Base-by-base conservation (phyloP, 2,888 invertebrate species). In the Scaptomyza tumidula region DNA sequence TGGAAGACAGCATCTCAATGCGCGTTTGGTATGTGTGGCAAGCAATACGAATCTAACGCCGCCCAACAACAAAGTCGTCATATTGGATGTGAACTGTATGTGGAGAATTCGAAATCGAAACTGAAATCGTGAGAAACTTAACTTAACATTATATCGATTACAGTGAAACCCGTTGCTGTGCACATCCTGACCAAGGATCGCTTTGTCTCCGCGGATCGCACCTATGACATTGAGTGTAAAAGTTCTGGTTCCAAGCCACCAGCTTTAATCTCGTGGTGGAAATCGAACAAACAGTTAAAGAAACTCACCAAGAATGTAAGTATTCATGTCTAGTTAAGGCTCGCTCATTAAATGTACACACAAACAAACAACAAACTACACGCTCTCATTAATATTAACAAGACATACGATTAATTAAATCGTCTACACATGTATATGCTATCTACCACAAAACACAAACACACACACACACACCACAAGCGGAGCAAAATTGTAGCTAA, bases 211-310 rank as follows among this genome's bases (percentile, higher is more conserved):
- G 97, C 97, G 0, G 97, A 97, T 89, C 96, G 96, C 90, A 94
- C 96, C 73, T 97, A 97, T 92, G 96, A 97, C 88, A 95, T 98
- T 68, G 97, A 97, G 90, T 98, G 98, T 92, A 95, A 95, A 89
- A 96, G 97, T 63, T 95, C 95, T 0, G 98, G 98, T 59, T 97
- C 97, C 13, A 94, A 96, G 74, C 97, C 98, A 7, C 95, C 96
- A 73, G 97, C 97, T 3, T 93, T 95, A 63, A 96, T 98, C 90
- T 96, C 96, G 50, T 98, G 98, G 98, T 97, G 97, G 97, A 97
- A 96, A 91, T 96, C 95, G 84, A 96, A 95, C 90, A 94, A 95
- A 85, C 96, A 95, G 92, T 94, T 97, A 76, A 96, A 96, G 92
- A 94, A 95, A 90, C 93, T 95, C 91, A 95, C 96, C 61, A 96